Base-by-base conservation (phyloP, 2,113 vertebrate genomes). In the Cynopterus brachyotis region DNA sequence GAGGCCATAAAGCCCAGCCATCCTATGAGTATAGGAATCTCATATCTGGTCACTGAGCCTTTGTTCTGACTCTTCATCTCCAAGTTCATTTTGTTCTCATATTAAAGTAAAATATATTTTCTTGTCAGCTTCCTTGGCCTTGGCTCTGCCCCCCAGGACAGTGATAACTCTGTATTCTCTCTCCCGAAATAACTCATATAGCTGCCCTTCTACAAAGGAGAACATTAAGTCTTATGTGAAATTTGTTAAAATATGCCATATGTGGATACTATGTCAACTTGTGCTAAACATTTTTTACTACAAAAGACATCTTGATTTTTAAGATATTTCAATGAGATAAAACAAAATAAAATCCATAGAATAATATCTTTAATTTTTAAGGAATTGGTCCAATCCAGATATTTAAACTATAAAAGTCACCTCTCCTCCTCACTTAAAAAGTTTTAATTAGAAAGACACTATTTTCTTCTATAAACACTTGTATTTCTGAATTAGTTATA, bases 81-180 rank as follows among this genome's bases (percentile, higher is more conserved):
- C 59, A 94, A 85, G 92, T 86, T 89, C 72, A 92, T 69, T 92
- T 53, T 80, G 69, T 55, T 42, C 42, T 85, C 66, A 42, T 53
- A 84, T 37, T 94, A 89, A 96, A 89, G 72, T 86, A 79, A 89
- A 96, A 96, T 57, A 86, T 55, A 20, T 59, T 92, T 90, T 85
- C 45, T 57, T 42, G 35, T 89, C 53, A 62, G 53, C 50, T 89
- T 94, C 67, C 28, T 92, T 97, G 66, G 42, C 40, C 35, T 59
- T 92, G 84, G 50, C 62, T 91, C 47, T 89, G 62, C 42, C 91
- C 67, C 50, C 57, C 3, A 37, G 62, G 69, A 80, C 20, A 95
- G 64, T 2, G 50, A 89, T 62, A 45, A 64, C 75, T 94, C 28
- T 59, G 26, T 75, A 76, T 95, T 93, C 24, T 87, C 42, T 40